These are phyloP conservation scores for Corydoras sp. DNA, from an alignment of 2,113 vertebrate genomes.

Conservation along the genomic window DNA sequence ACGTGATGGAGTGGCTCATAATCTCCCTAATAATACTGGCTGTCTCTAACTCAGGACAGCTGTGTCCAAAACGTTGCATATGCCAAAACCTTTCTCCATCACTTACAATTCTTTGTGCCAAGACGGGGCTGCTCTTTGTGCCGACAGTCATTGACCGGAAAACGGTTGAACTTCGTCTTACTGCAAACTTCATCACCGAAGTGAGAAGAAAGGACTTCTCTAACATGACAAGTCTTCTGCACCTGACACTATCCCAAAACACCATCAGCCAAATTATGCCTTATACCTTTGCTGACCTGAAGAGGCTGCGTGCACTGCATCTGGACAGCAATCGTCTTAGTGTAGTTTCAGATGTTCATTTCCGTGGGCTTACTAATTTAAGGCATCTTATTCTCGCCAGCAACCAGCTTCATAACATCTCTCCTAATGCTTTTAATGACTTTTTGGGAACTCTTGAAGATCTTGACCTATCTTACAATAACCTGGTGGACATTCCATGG, in stretches of 20 bases:
- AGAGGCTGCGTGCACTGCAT: conserved; percentile 82
- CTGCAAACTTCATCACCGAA: conserved; percentile 90
- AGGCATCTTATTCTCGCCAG: conserved; percentile 87
- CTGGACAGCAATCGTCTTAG: conserved; percentile 87
- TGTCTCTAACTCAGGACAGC: conserved; percentile 64
- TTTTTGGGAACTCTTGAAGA: conserved; percentile 86
- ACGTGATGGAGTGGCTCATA: conserved; percentile 75
- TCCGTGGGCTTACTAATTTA: conserved; percentile 81
- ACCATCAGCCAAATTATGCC: conserved; percentile 92
- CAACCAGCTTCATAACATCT: conserved; percentile 84
- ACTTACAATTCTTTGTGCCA: conserved; percentile 88
- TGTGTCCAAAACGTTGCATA: conserved; percentile 86
- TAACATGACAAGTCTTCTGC: conserved; percentile 89
- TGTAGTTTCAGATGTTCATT: conserved; percentile 75
- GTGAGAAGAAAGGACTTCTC: conserved; percentile 80
- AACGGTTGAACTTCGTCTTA: conserved; percentile 84
- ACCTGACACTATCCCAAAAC: conserved; percentile 83
- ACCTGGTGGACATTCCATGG: conserved; percentile 82
- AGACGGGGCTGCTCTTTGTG: conserved; percentile 90
- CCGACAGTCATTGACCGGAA: conserved; percentile 82
- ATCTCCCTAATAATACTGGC: conserved; percentile 72
- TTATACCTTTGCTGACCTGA: conserved; percentile 82
- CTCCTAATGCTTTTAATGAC: conserved; percentile 79
- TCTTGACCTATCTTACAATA: conserved; percentile 93
- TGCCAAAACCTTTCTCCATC: conserved; percentile 88